Base-by-base conservation (phyloP, 53 echinoderm and acorn worm species). In the Arbacia lixula region DNA sequence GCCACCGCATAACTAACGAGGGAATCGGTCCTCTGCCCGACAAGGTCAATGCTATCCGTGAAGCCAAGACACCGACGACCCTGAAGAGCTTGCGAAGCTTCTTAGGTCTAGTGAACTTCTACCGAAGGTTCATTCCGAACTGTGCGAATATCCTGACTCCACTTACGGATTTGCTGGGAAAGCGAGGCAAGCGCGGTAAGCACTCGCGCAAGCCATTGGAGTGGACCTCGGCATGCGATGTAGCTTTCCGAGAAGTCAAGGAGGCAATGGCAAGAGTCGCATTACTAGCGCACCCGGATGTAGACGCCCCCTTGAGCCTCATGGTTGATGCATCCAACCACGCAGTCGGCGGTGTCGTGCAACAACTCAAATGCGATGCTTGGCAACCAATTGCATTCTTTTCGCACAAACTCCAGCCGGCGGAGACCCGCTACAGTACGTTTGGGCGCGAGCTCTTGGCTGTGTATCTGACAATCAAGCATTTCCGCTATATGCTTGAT, bases 351-450 rank as follows among this genome's bases (percentile, higher is more conserved):
- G 83, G 83, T 37, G 85, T 89, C 6, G 28, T 89, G 22, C 89
- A 89, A 14, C 89, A 89, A 85, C 87, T 79, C 30, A 11, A 12
- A 1, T 55, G 38, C 39, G 30, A 68, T 38, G 31, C 22, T 2
- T 87, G 78, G 81, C 67, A 87, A 53, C 87, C 87, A 34, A 87
- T 87, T 58, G 87, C 87, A 14, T 87, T 84, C 56, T 87, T 58
- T 25, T 87, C 68, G 16, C 87, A 46, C 68, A 87, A 67, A 40
- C 68, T 87, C 12, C 77, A 53, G 35, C 78, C 66, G 0, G 75
- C 91, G 4, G 85, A 91, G 62, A 85, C 88, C 2, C 38, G 66
- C 14, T 89, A 92, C 36, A 92, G 86, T 35, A 49, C 86, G 0
- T 92, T 89, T 34, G 82, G 86, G 0, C 42, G 86, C 4, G 86